A percentile compares a stretch with the other conserved stretches of the same genome.
Conservation (phyloP, 2,888 invertebrate species). For the Cryptocephalus moraei region DNA sequence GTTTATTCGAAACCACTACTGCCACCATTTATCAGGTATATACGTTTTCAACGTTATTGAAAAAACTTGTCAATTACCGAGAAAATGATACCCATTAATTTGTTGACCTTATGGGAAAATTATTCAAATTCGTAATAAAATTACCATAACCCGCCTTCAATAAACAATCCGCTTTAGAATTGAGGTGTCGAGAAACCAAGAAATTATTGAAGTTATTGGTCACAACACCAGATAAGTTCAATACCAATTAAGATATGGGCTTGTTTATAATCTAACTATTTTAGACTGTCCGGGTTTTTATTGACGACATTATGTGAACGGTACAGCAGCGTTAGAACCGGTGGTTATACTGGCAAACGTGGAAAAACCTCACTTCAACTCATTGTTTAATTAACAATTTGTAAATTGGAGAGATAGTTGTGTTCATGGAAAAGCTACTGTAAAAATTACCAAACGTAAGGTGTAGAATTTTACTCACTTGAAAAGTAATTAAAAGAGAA, state of each 20-base stretch:
- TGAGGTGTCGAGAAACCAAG: constrained; percentile 19
- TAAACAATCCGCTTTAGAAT: constrained; percentile 15
- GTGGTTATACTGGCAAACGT: no score
- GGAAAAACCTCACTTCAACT: no score
- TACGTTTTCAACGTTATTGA: not conserved
- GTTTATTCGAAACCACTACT: no score
- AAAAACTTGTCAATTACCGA: constrained; percentile 4
- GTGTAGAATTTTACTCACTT: no score
- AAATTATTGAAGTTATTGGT: constrained; percentile 13
- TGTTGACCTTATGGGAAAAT: constrained; percentile 16
- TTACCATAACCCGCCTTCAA: constrained; percentile 12
- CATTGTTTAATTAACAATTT: no score
- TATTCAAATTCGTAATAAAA: constrained; percentile 16
- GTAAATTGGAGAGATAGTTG: no score
- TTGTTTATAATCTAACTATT: constrained; percentile 13
- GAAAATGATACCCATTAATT: constrained; percentile 11
- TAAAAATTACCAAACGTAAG: no score
- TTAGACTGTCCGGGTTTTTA: constrained; percentile 1
- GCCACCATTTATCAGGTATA: no score
- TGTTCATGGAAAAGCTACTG: no score
- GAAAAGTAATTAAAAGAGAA: no score
- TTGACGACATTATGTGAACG: constrained; percentile 9
- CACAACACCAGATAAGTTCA: constrained; percentile 14
- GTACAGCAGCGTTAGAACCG: constrained; percentile 1
- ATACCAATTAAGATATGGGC: constrained; percentile 12